Evolutionary conservation across 2,888 invertebrate species (phyloP).

Genomic region (Sarcophaga rosellei): DNA sequence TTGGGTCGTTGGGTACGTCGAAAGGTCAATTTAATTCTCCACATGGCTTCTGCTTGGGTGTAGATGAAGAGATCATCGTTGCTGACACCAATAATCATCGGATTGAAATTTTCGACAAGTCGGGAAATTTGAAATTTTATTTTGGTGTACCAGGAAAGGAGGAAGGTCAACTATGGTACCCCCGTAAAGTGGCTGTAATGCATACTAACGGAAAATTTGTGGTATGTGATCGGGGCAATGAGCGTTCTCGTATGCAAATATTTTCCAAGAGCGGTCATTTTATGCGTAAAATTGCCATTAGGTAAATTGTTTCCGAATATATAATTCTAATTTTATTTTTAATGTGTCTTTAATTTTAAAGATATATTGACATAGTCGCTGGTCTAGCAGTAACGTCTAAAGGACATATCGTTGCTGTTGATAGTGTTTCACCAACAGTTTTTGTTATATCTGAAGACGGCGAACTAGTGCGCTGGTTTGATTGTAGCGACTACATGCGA

Average conservation of each 20-base stretch:
- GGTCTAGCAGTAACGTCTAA: slow-evolving; percentile 95
- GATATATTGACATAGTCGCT: slow-evolving; percentile 95
- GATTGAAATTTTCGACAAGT: slow-evolving; percentile 97
- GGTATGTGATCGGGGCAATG: slow-evolving; percentile 98
- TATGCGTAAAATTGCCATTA: slow-evolving; percentile 95
- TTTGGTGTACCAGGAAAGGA: slow-evolving; percentile 97
- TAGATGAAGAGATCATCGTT: slow-evolving; percentile 97
- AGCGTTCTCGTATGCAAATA: slow-evolving; percentile 98
- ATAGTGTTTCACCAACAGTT: slow-evolving; percentile 98
- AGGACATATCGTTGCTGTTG: slow-evolving; percentile 97
- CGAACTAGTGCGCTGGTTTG: slow-evolving; percentile 97
- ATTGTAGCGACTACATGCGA: slow-evolving; percentile 98
- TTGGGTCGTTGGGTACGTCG: slow-evolving; percentile 95
- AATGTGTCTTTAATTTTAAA: slow-evolving; percentile 69
- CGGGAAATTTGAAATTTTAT: slow-evolving; percentile 95
- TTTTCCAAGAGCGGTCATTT: slow-evolving; percentile 98
- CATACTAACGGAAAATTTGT: slow-evolving; percentile 94
- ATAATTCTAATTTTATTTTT: background rate
- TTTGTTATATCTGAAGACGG: slow-evolving; percentile 96
- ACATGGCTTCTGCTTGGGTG: slow-evolving; percentile 97
- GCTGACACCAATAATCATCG: slow-evolving; percentile 98
- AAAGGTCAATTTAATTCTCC: slow-evolving; percentile 98
- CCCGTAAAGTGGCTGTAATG: slow-evolving; percentile 96
- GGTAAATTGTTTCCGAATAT: slow-evolving; percentile 71
- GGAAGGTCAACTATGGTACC: slow-evolving; percentile 98